Conservation (phyloP, 2,888 invertebrate species). For the Scaptomyza cyrtandrae region DNA sequence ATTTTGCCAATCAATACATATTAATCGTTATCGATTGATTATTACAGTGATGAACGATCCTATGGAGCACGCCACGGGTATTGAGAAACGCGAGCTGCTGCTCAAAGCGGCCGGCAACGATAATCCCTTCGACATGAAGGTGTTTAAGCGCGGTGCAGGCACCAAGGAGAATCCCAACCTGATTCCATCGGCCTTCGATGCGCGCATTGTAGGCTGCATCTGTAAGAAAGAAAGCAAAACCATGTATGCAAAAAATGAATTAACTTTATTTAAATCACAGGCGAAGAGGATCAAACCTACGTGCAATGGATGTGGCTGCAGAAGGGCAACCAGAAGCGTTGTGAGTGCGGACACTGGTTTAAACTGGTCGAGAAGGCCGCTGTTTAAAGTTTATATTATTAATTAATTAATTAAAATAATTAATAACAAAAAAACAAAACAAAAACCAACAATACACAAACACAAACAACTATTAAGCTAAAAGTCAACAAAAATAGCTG, state of each 20-base stretch:
- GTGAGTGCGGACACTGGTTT: slow-evolving; percentile 99
- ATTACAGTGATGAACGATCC: slow-evolving; percentile 92
- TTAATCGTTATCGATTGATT: slow-evolving; percentile 8
- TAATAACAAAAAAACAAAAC: slow-evolving; percentile 56
- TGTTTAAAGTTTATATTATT: slow-evolving; percentile 86
- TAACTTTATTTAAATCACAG: slow-evolving; percentile 77
- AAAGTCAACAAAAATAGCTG: slow-evolving; percentile 79
- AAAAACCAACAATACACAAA: slow-evolving; percentile 32
- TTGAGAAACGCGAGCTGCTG: slow-evolving; percentile 95
- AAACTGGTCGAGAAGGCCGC: slow-evolving; percentile 92
- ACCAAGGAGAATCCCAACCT: slow-evolving; percentile 94
- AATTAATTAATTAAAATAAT: slow-evolving; percentile 73
- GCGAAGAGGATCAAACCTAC: slow-evolving; percentile 94
- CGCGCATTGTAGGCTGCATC: slow-evolving; percentile 96
- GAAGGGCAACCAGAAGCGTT: slow-evolving; percentile 94
- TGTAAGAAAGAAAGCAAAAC: slow-evolving; percentile 87
- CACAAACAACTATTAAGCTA: slow-evolving; percentile 73
- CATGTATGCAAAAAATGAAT: not conserved
- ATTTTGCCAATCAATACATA: slow-evolving; percentile 6
- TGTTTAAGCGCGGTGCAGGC: slow-evolving; percentile 91
- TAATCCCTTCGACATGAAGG: slow-evolving; percentile 93
- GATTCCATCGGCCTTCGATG: slow-evolving; percentile 95
- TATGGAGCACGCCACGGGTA: slow-evolving; percentile 95
- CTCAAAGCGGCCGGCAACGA: slow-evolving; percentile 95
- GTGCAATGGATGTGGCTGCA: slow-evolving; percentile 98